phyloP scores from a whole-genome alignment of 2,797 vertebrate species.

The Pseudopleuronectes americanus region DNA sequence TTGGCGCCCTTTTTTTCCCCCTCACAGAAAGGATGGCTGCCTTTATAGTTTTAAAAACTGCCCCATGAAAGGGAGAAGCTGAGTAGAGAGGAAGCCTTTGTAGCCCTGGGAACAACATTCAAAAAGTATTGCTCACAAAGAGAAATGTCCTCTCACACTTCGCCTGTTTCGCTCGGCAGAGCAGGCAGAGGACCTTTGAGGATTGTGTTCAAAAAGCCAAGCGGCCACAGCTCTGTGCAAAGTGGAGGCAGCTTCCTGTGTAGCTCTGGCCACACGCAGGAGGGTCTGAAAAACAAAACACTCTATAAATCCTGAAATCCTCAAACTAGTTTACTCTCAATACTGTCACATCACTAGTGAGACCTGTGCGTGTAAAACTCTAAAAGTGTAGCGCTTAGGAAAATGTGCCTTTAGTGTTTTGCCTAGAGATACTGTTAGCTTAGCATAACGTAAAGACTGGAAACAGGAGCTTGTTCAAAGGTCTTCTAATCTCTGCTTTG shows the following conservation, averaged over 20 bases:
- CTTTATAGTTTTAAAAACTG: constrained; percentile 50
- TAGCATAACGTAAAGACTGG: no score
- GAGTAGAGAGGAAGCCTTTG: constrained; percentile 1
- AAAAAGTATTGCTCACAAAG: constrained; percentile 35
- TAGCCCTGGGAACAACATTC: constrained; percentile 29
- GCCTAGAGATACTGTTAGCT: no score
- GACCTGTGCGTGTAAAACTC: neutral
- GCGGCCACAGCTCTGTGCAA: constrained; percentile 15
- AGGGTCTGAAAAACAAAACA: neutral
- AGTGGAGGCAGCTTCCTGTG: constrained; percentile 24
- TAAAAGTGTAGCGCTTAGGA: neutral
- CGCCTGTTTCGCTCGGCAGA: constrained; percentile 2
- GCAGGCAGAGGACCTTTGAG: constrained; percentile 12
- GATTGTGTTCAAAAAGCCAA: constrained; percentile 27
- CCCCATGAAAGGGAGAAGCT: constrained; percentile 30
- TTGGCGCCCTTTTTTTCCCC: constrained; percentile 13
- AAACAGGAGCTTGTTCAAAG: no score
- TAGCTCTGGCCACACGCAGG: neutral
- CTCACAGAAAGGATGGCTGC: constrained; percentile 33
- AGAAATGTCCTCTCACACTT: constrained; percentile 18
- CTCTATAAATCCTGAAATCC: no score
- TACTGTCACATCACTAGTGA: neutral
- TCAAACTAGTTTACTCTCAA: no score
- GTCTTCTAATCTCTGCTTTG: no score
- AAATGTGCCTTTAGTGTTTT: neutral